A percentile compares a stretch with the other conserved stretches of the same genome.
Conservation (phyloP, 2,797 vertebrate species). For the Gouania willdenowi region DNA sequence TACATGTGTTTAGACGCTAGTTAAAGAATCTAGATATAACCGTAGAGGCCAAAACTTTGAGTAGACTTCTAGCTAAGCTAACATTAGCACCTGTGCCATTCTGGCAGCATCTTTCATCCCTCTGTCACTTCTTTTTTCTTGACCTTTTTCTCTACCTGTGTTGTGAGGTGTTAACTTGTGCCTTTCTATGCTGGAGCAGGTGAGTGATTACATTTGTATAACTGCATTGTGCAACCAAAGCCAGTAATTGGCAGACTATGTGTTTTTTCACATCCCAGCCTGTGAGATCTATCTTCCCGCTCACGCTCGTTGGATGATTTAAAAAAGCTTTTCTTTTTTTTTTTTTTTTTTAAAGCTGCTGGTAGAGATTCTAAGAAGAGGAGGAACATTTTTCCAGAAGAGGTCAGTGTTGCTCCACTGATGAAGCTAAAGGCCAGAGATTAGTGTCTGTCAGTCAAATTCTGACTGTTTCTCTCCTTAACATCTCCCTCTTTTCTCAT, state of each 20-base stretch:
- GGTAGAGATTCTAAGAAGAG: too few species aligned
- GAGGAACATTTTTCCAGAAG: conserved; percentile 74
- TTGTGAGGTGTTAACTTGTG: conserved; percentile 32
- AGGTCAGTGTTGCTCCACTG: conserved; percentile 88
- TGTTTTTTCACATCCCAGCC: conserved; percentile 22
- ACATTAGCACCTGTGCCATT: too few species aligned
- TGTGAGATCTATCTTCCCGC: conserved; percentile 48
- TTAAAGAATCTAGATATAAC: too few species aligned
- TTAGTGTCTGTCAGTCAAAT: neutral
- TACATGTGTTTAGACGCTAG: too few species aligned
- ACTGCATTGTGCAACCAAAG: conserved; percentile 36
- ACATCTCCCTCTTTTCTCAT: conserved; percentile 10
- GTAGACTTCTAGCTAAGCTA: too few species aligned
- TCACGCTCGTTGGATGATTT: conserved; percentile 47
- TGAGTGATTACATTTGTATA: conserved; percentile 65
- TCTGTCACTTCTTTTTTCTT: conserved; percentile 30
- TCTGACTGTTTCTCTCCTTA: conserved; percentile 5
- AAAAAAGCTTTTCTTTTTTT: conserved; percentile 61
- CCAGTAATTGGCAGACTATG: conserved; percentile 52
- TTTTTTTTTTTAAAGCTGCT: too few species aligned
- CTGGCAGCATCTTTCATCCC: too few species aligned
- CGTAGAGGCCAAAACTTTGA: too few species aligned
- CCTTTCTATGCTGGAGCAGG: conserved; percentile 26
- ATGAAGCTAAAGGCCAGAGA: conserved; percentile 28
- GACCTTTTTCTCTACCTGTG: conserved; percentile 12